A percentile compares a stretch with the other conserved stretches of the same genome.
Evolutionary conservation across 2,113 vertebrate genomes (phyloP).

Genomic region (Phylloscopus trochiloides): DNA sequence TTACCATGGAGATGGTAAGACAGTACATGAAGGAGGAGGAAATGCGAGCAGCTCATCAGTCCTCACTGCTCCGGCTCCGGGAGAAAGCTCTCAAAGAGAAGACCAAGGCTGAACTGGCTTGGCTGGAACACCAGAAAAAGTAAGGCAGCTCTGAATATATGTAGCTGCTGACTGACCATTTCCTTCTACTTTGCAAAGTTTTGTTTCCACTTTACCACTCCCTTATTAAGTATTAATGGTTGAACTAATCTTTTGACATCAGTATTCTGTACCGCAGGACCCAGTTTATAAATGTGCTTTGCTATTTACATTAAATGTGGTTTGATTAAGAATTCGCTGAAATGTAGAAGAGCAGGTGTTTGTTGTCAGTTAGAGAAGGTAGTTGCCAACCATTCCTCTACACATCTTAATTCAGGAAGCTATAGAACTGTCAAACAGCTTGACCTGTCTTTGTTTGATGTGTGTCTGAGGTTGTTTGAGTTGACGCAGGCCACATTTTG

Average conservation of each 20-base stretch:
- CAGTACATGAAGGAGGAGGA: slow-evolving; percentile 98
- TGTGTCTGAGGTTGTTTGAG: neutral
- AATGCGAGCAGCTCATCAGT: slow-evolving; percentile 92
- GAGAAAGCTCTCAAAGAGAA: slow-evolving; percentile 97
- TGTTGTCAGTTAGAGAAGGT: neutral
- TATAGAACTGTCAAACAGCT: neutral
- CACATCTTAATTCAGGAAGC: neutral
- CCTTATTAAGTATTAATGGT: neutral
- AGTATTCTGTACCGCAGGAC: neutral
- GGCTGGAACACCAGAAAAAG: slow-evolving; percentile 95
- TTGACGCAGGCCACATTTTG: neutral
- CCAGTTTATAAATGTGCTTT: neutral
- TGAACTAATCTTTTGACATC: neutral
- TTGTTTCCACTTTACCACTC: neutral
- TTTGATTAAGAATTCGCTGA: neutral
- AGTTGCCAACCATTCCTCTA: neutral
- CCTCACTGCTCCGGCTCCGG: slow-evolving; percentile 88
- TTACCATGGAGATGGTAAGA: slow-evolving; percentile 97
- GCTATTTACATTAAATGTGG: neutral
- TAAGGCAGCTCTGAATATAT: slow-evolving; percentile 26
- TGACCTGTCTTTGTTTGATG: neutral
- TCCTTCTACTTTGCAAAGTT: neutral
- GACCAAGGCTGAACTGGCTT: slow-evolving; percentile 90
- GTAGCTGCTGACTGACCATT: neutral
- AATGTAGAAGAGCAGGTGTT: neutral